A percentile compares a stretch with the other conserved stretches of the same genome.
Conservation (phyloP, 2,888 invertebrate genomes). For the Balanococcus diminutus region DNA sequence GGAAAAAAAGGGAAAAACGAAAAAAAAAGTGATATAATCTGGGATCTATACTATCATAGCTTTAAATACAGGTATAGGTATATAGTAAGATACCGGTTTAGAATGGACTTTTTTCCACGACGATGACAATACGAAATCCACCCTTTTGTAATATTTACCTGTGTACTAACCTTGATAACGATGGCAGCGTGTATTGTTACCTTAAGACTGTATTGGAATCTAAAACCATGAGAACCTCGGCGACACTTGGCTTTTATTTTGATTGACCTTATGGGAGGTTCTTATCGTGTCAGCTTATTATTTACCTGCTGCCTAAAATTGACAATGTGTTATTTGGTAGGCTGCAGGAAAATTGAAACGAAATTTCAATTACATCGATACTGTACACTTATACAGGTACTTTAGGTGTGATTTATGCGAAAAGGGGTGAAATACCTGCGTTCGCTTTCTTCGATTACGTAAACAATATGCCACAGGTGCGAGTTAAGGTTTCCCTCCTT, state of each 20-base stretch:
- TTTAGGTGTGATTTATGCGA: not conserved
- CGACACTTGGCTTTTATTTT: conserved; percentile 4
- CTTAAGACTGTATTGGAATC: too few relatives aligned
- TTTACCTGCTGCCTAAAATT: not conserved
- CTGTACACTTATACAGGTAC: not conserved
- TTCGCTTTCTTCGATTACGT: not conserved
- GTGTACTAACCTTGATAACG: not conserved
- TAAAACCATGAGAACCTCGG: not conserved
- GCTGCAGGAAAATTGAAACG: not conserved
- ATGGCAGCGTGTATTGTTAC: not conserved
- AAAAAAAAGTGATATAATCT: not conserved
- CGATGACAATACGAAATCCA: conserved; percentile 25
- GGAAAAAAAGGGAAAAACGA: not conserved
- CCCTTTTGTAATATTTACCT: conserved; percentile 25
- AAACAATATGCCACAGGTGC: not conserved
- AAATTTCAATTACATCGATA: not conserved
- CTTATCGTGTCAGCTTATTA: not conserved
- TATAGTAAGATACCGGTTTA: not conserved
- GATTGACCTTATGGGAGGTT: conserved; percentile 19
- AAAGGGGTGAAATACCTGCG: not conserved
- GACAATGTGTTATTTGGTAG: conserved; percentile 2
- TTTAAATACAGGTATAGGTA: not conserved
- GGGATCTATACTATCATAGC: not conserved
- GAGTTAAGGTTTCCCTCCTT: too few relatives aligned
- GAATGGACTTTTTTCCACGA: not conserved